Evolutionary conservation across 2,888 invertebrate species (phyloP), one percentile per base, ranked within the genome.

Genomic region (Lasiommata megera): DNA sequence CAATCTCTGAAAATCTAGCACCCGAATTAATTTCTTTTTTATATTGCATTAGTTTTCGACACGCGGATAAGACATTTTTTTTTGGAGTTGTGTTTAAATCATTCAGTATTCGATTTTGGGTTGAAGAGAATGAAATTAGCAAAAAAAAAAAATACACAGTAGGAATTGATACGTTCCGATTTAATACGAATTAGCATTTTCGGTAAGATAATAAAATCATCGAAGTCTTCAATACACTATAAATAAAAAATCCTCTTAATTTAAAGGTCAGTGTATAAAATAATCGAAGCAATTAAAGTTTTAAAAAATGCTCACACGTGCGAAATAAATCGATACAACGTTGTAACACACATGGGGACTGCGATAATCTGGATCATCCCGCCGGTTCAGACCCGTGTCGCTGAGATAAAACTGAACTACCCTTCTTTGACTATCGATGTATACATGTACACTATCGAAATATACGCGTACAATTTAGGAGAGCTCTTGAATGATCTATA

Each of bases 311-410:
- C 8, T 23, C 54, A 54, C 54, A 54, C 46, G 57, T 62, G 64
- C 57, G 61, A 67, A 71, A 69, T 69, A 66, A 73, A 77, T 79
- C 78, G 71, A 79, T 76, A 68, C 72, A 73, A 52, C 76, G 70
- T 77, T 75, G 70, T 69, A 68, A 64, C 69, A 74, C 66, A 41
- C 52, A 41, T 28, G 73, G 72, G 76, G 77, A 77, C 72, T 65
- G 67, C 73, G 82, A 77, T 88, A 73, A 89, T 88, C 89, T 88
- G 88, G 89, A 87, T 89, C 69, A 89, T 81, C 86, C 80, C 72
- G 71, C 67, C 79, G 82, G 88, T 88, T 88, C 82, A 88, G 77
- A 80, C 79, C 79, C 84, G 88, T 87, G 89, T 86, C 82, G 83
- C 80, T 72, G 80, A 88, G 88, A 89, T 89, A 88, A 89, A 88